A percentile compares a stretch with the other conserved stretches of the same genome.
Conservation (phyloP, 1,140 invertebrate species). For the Pachyrhynchus sulphureomaculatus region DNA sequence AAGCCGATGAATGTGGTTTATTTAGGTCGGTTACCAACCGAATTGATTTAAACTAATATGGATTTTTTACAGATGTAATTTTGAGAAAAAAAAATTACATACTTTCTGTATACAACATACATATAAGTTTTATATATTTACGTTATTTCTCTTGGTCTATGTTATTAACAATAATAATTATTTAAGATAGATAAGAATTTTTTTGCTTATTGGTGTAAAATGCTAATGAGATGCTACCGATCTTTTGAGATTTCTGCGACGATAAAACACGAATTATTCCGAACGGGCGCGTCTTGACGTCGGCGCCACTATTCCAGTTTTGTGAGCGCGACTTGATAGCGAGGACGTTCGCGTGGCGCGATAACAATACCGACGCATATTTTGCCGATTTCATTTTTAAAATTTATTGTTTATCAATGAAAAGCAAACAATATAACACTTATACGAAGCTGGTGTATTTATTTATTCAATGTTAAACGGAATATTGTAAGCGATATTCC, state of each 20-base stretch:
- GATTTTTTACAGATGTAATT: too few relatives aligned
- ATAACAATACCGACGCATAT: conserved; percentile 19
- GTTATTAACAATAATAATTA: too few relatives aligned
- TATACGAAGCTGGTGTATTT: neutral
- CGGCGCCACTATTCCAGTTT: conserved; percentile 41
- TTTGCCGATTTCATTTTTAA: conserved; percentile 12
- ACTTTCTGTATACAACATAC: too few relatives aligned
- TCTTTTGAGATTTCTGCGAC: conserved; percentile 18
- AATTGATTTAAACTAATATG: too few relatives aligned
- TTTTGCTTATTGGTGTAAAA: conserved; percentile 3
- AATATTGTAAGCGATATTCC: too few relatives aligned
- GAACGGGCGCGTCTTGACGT: conserved; percentile 21
- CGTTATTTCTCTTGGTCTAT: too few relatives aligned
- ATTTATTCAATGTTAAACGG: too few relatives aligned
- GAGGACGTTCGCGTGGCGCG: conserved; percentile 32
- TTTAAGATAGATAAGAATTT: neutral
- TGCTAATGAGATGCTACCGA: conserved; percentile 10
- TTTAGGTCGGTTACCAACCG: too few relatives aligned
- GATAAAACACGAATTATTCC: conserved; percentile 19
- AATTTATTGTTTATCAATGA: conserved; percentile 16
- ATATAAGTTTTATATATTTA: too few relatives aligned
- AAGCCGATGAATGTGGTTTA: too few relatives aligned
- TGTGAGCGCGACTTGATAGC: conserved; percentile 37
- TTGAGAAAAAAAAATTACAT: too few relatives aligned
- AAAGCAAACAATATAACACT: neutral